Conservation (phyloP, 2,888 invertebrate genomes). For the Tinea pellionella region DNA sequence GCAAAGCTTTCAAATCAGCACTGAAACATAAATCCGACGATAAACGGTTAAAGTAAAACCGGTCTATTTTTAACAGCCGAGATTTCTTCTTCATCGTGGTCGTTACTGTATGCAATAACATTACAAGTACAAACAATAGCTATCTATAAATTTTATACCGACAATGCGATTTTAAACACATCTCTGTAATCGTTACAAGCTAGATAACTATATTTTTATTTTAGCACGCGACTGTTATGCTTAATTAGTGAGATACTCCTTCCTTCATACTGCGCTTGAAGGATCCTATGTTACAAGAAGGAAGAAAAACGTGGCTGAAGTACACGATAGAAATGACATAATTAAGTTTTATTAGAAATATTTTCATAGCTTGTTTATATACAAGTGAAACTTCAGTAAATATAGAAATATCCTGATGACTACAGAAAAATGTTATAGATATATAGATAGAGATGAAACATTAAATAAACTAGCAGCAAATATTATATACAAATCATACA, state of each 20-base stretch:
- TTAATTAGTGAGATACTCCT: no score
- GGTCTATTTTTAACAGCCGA: conserved; percentile 44
- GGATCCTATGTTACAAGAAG: no score
- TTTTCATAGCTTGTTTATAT: conserved; percentile 5
- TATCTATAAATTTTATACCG: neutral
- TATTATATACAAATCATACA: neutral
- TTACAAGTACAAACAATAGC: neutral
- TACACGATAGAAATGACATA: no score
- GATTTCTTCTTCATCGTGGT: neutral
- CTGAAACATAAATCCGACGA: conserved; percentile 20
- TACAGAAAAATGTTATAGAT: neutral
- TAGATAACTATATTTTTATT: no score
- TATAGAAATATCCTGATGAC: neutral
- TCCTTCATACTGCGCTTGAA: no score
- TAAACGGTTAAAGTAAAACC: conserved; percentile 33
- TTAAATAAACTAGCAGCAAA: neutral
- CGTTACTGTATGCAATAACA: neutral
- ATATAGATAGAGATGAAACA: neutral
- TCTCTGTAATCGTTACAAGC: no score
- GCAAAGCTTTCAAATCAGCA: neutral
- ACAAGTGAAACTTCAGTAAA: neutral
- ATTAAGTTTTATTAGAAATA: neutral
- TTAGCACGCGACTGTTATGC: no score
- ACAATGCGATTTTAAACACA: neutral
- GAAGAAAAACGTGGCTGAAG: no score